These are phyloP conservation scores for Peromyscus melanophrys DNA, from an alignment of 2,797 vertebrate species.

Conservation along the genomic window DNA sequence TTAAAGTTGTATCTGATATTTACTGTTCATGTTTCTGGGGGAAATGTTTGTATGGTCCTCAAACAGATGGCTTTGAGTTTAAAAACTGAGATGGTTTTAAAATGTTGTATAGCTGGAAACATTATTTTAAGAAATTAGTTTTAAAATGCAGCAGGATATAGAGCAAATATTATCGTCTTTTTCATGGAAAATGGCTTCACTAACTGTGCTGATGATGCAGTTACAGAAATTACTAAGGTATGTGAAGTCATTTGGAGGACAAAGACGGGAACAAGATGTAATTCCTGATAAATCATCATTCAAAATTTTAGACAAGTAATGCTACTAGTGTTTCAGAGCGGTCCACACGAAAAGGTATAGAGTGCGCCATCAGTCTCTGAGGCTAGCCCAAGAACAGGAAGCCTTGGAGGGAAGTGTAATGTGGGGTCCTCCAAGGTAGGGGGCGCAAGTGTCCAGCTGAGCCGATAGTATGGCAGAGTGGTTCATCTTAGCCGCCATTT, in stretches of 20 bases:
- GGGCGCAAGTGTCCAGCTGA: background rate
- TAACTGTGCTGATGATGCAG: background rate
- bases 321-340: background rate
- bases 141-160: background rate
- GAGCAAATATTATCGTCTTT: background rate
- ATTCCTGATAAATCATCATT: background rate
- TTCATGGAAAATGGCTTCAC: background rate
- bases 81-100: background rate
- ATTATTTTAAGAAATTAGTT: background rate
- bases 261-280: background rate
- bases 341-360: background rate
- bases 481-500: background rate
- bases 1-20: background rate
- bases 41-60: background rate
- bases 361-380: background rate
- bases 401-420: background rate
- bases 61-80: background rate
- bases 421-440: background rate
- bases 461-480: rapidly evolving
- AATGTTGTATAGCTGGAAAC: background rate
- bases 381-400: background rate
- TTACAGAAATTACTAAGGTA: background rate
- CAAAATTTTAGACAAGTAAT: background rate
- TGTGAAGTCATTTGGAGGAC: background rate
- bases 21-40: background rate